Base-by-base conservation (phyloP, 2,113 vertebrate species). In the Erythrocebus patas region DNA sequence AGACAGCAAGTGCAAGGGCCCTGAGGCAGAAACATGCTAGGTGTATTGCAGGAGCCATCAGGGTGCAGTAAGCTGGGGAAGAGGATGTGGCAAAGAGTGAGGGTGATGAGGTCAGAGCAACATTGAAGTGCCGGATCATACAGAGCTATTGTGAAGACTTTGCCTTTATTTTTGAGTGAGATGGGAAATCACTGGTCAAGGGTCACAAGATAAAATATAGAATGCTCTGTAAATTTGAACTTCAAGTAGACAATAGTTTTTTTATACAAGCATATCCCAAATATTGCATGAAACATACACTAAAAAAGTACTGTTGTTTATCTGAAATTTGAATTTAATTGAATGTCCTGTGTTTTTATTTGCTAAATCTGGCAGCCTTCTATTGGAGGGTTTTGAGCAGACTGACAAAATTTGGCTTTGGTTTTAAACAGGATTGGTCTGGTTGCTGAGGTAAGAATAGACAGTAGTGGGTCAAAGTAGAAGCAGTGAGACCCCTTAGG, bases 251-350 rank as follows among this genome's bases (percentile, higher is more conserved):
- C 8, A 43, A 13, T 35, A 20, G 32, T 40, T 43, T 75, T 87
- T 57, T 82, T 72, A 17, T 72, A 5, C 38, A 59, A 83, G 23
- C 59, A 68, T 40, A 55, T 78, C 12, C 35, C 79, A 90, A 93
- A 73, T 90, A 50, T 38, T 57, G 43, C 52, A 40, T 38, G 73
- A 32, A 6, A 59, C 30, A 76, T 90, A 50, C 38, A 80, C 61
- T 27, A n/a, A 32, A 13, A 75, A 85, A 76, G 16, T 55, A 70
- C 61, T 61, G 61, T 61, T 43, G 5, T 66, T 92, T 90, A 92
- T 55, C 32, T 84, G 40, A 96, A 93, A 93, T 66, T 75, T 8
- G 6, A 87, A 89, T 90, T 75, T 55, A 76, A 85, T 75, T 92
- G 25, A 22, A 40, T 59, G 92, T 81, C 38, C 48, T 92, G 7